Evolutionary conservation across 2,797 vertebrate genomes (phyloP), one percentile per base, ranked within the genome.

Genomic region (Luscinia megarhynchos): DNA sequence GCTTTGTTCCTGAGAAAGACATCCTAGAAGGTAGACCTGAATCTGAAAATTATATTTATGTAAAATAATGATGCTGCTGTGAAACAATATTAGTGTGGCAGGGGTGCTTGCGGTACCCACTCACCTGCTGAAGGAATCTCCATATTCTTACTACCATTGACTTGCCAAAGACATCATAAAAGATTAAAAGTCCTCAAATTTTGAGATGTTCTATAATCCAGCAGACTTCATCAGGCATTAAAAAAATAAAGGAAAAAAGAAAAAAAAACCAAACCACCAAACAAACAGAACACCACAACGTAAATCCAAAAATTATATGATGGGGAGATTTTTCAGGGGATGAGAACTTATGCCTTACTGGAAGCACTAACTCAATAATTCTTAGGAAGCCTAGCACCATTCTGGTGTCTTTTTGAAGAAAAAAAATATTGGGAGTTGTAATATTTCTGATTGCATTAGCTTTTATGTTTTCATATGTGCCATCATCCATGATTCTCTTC

Each of bases 391-490:
- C 23, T 21, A 59, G 45, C 36, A 67, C 38, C 20, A 95, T 89
- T 46, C 21, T 46, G 11, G 45, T 46, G 45, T 46, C 45, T 46
- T 46, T 84, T 3, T 87, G 51, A 53, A 85, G 62, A 78, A 85
- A 95, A 96, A 95, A 94, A 57, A 77, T 77, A 78, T 4, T 72
- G n/a, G 38, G 48, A 90, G 64, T 41, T 57, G 32, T 77, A 76
- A 74, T 54, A 62, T 89, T 46, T 53, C 66, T 76, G 62, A 48
- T 53, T 68, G 32, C 57, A 58, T 34, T 84, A 59, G 66, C 13
- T 84, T 74, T 90, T 75, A 59, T 62, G 19, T 26, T 91, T 95
- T 92, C 15, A 29, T 86, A 45, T 68, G 38, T 94, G 46, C 21
- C 89, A 38, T 76, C 89, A 83, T 61, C 64, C 61, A 51, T 54